phyloP scores from a whole-genome alignment of 1,140 invertebrate species.

The Anastatus disparis region DNA sequence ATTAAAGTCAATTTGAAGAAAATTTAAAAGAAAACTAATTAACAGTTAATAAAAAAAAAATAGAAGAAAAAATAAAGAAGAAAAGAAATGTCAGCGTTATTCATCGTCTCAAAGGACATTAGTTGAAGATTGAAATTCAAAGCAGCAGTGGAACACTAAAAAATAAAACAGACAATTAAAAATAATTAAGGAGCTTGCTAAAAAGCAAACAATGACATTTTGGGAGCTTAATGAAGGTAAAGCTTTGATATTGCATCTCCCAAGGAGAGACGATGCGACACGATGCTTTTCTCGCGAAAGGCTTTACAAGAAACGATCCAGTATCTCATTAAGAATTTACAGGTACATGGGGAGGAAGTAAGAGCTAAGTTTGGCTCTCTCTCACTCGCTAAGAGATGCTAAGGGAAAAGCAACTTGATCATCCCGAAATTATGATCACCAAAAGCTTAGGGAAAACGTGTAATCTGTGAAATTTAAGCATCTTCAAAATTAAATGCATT shows the following conservation, averaged over 20 bases:
- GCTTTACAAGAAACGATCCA: background rate
- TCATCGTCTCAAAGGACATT: too few species aligned
- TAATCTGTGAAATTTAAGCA: background rate
- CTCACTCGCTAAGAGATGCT: too few species aligned
- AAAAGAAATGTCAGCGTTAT: too few species aligned
- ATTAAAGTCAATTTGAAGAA: too few species aligned
- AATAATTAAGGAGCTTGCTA: background rate
- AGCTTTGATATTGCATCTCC: background rate
- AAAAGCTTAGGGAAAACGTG: too few species aligned
- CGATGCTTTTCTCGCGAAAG: background rate
- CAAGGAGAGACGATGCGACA: background rate
- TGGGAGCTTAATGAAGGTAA: background rate
- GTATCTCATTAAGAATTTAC: conserved; percentile 13
- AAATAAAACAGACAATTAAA: too few species aligned
- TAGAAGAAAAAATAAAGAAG: too few species aligned
- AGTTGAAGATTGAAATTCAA: too few species aligned
- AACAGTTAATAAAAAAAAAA: too few species aligned
- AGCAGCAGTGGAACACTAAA: too few species aligned
- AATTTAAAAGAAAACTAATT: too few species aligned
- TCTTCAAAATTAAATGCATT: conserved; percentile 1
- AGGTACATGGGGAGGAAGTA: background rate
- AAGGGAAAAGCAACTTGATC: conserved; percentile 13
- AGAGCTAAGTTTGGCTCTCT: background rate
- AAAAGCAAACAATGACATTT: background rate
- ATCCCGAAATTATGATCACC: conserved; percentile 2